phyloP scores from a whole-genome alignment of 1,140 invertebrate species.

The Ridgeia piscesae region DNA sequence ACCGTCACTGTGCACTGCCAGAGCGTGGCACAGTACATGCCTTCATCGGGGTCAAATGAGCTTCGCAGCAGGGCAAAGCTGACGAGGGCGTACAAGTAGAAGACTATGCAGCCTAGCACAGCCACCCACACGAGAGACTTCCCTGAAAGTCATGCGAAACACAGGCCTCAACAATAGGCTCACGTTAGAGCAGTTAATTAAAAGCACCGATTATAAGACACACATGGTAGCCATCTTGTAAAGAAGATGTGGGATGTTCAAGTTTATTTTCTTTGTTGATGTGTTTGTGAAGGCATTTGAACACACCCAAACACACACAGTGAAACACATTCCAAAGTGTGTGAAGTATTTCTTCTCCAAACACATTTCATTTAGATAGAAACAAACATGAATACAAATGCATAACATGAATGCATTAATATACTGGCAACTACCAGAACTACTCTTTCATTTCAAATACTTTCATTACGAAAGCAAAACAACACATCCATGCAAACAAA shows the following conservation, averaged over 20 bases:
- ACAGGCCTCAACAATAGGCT: neutral
- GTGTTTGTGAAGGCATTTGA: neutral
- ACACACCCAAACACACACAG: neutral
- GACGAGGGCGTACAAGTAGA: constrained; percentile 56
- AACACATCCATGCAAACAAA: neutral
- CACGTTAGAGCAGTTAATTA: neutral
- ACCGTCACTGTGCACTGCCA: constrained; percentile 56
- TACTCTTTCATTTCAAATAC: neutral
- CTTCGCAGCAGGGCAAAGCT: constrained; percentile 52
- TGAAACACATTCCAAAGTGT: neutral
- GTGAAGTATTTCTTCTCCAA: neutral
- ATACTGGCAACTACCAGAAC: neutral
- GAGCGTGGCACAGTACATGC: constrained; percentile 51
- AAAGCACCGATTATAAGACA: neutral
- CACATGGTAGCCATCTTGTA: neutral
- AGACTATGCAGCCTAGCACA: constrained; percentile 53
- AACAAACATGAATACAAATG: neutral
- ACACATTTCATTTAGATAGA: neutral
- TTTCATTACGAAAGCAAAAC: neutral
- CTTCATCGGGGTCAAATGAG: constrained; percentile 45
- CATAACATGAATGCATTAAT: neutral
- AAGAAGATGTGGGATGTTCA: neutral
- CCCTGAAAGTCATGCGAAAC: constrained; percentile 37
- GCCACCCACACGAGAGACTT: constrained; percentile 57
- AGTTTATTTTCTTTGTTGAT: neutral